A percentile compares a stretch with the other conserved stretches of the same genome.
Conservation (phyloP, 1,140 invertebrate species). For the Orchesella cincta region DNA sequence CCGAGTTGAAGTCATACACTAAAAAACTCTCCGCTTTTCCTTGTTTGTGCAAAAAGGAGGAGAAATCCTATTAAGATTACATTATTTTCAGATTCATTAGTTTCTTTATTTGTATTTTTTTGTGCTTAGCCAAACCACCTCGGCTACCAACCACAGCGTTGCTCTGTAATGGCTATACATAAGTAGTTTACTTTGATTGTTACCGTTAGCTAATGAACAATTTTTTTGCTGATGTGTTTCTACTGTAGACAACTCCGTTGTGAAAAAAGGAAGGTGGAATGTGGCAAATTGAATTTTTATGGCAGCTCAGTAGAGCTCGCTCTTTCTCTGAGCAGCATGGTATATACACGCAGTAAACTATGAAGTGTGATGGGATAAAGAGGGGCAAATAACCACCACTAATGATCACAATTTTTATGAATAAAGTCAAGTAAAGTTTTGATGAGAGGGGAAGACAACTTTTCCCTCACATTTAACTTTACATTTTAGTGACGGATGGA, state of each 20-base stretch:
- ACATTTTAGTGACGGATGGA: background rate
- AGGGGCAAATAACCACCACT: too few species aligned
- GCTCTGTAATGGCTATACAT: background rate
- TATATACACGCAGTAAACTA: too few species aligned
- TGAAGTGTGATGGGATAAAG: too few species aligned
- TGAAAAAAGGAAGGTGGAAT: background rate
- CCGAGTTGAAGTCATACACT: too few species aligned
- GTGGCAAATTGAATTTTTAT: background rate
- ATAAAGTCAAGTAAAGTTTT: too few species aligned
- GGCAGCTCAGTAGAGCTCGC: too few species aligned
- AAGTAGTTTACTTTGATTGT: background rate
- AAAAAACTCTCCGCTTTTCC: too few species aligned
- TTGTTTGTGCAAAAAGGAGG: background rate
- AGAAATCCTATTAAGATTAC: background rate
- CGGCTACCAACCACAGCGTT: background rate
- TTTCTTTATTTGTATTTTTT: background rate
- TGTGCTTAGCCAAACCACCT: background rate
- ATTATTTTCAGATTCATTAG: background rate
- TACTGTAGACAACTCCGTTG: background rate
- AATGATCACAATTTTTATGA: too few species aligned
- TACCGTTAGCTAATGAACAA: background rate
- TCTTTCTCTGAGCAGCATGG: too few species aligned
- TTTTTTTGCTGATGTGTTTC: background rate
- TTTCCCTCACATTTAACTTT: too few species aligned
- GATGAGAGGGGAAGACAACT: too few species aligned